Base-by-base conservation (phyloP, 2,113 vertebrate species). In the Tragelaphus scriptus region DNA sequence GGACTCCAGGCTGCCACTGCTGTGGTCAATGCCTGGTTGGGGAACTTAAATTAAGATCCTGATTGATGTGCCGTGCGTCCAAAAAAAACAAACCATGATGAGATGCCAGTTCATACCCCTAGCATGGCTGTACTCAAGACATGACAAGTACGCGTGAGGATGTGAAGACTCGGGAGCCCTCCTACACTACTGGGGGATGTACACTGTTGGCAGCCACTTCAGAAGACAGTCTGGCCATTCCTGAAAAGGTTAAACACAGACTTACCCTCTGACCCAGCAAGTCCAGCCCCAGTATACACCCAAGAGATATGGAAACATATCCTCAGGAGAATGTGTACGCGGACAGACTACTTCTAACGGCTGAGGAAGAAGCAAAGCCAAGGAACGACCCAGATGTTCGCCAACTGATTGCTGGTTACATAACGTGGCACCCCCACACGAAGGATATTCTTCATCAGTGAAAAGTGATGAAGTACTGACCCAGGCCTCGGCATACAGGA, bases 51-150 rank as follows among this genome's bases (percentile, higher is more conserved):
- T 28, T 28, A 61, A 61, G 63, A 65, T 65, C 32, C 63, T n/a
- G 32, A 65, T 4, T 65, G 7, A 7, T 0, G 15, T 9, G 63
- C 32, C 0, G 0, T 17, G 63, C 7, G 0, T 16, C 63, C 3
- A 15, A 15, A 63, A 30, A 30, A 58, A 84, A 65, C 13, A 28
- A 59, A 59, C 55, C 68, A 89, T 8, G 26, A 16, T 23, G 47
- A 79, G 61, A 49, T 23, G 28, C 26, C 40, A 44, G 28, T 10
- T 77, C 17, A 51, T 11, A 85, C 49, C 49, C 63, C 13, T 30
- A 81, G 36, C 36, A 65, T n/a, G 56, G 47, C 77, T 85, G 23
- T 30, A 14, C n/a, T 71, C 51, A 88, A 61, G 47, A 81, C 40
- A 30, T 15, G 23, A 56, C 79, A 61, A 85, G 19, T 4, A 26